Evolutionary conservation across 2,888 invertebrate species (phyloP).

Genomic region (Chirona hameri): DNA sequence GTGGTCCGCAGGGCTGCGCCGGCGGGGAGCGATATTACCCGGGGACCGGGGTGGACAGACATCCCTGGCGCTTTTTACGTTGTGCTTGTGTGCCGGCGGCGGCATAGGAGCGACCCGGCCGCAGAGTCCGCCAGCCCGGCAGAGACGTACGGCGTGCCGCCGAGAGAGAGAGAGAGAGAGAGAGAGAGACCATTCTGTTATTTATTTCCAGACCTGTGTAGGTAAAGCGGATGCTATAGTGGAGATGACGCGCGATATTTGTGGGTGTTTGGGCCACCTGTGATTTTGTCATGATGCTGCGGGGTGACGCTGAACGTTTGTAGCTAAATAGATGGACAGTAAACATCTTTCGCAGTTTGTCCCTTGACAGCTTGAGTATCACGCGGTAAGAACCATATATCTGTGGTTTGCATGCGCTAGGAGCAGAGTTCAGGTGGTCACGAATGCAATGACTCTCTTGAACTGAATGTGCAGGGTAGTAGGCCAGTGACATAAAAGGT

Average conservation of each 20-base stretch:
- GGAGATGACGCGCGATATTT: not conserved
- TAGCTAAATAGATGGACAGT: not conserved
- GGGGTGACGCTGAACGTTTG: not conserved
- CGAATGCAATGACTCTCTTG: no score
- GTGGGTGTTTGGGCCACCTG: not conserved
- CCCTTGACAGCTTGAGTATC: no score
- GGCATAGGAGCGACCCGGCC: not conserved
- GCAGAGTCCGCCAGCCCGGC: not conserved
- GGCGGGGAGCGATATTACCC: not conserved
- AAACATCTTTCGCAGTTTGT: not conserved
- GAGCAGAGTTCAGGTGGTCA: no score
- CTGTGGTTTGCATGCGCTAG: no score
- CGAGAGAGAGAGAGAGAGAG: no score
- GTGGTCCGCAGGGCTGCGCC: not conserved
- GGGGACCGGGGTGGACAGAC: not conserved
- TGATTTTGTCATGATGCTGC: not conserved
- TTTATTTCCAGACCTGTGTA: conserved; percentile 13
- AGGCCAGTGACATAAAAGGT: no score
- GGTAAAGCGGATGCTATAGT: not conserved
- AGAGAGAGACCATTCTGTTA: not conserved
- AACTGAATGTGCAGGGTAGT: no score
- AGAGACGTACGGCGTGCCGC: no score
- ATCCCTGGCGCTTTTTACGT: conserved; percentile 1
- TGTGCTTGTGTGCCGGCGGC: not conserved
- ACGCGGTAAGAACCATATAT: no score